A percentile compares a stretch with the other conserved stretches of the same genome.
phyloP scores from a whole-genome alignment of 2,888 invertebrate genomes.

The Drosophila demipolita region DNA sequence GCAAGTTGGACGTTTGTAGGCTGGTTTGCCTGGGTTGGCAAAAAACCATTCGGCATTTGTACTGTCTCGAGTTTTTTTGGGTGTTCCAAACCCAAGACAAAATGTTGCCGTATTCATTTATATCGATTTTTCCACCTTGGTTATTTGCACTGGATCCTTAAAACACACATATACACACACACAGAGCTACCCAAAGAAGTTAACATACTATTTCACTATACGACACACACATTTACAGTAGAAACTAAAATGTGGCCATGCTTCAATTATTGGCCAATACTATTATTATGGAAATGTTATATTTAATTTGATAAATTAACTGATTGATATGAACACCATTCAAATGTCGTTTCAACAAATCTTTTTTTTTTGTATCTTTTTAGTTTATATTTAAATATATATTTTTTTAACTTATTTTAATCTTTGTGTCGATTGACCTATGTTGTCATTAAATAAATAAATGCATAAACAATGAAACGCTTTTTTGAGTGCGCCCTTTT shows the following conservation, averaged over 20 bases:
- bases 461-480: neutral
- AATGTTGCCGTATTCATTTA: slow-evolving; percentile 77
- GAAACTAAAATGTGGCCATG: neutral
- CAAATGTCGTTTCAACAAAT: neutral
- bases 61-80: slow-evolving; percentile 57
- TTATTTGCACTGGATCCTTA: slow-evolving; percentile 62
- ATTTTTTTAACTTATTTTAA: neutral
- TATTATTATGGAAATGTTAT: neutral
- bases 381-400: neutral
- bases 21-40: slow-evolving; percentile 42
- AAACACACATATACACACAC: slow-evolving; percentile 33
- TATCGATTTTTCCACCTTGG: slow-evolving; percentile 78
- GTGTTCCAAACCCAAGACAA: slow-evolving; percentile 47
- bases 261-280: neutral
- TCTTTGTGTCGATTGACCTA: too few species aligned
- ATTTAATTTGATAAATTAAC: neutral
- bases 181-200: slow-evolving; percentile 33
- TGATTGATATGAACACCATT: neutral
- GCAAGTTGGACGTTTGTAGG: slow-evolving; percentile 59
- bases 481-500: neutral
- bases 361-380: neutral
- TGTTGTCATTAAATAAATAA: neutral
- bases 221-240: slow-evolving; percentile 12
- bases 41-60: slow-evolving; percentile 60
- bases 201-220: slow-evolving; percentile 61